Conservation (phyloP, 2,888 invertebrate species). For the Aporophyla nigra region DNA sequence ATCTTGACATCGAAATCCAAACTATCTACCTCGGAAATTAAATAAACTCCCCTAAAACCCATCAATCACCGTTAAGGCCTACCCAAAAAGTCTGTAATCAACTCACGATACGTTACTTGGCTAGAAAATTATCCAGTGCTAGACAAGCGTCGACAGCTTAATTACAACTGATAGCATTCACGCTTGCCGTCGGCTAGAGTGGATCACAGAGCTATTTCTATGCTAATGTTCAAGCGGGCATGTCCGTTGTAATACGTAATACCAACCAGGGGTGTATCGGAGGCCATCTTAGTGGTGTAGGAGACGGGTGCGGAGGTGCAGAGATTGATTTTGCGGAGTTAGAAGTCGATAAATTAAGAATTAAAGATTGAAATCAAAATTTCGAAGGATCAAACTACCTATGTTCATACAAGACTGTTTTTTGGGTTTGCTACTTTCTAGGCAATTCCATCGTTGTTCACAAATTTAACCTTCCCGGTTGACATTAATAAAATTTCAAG, state of each 20-base stretch:
- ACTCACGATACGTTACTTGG: slow-evolving; percentile 55
- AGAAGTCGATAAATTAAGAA: not conserved
- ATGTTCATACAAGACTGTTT: not conserved
- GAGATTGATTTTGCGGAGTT: too few relatives aligned
- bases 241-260: slow-evolving; percentile 61
- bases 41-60: slow-evolving; percentile 23
- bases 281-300: not conserved
- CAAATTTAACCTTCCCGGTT: not conserved
- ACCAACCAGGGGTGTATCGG: slow-evolving; percentile 4
- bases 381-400: accelerated
- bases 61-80: slow-evolving; percentile 55
- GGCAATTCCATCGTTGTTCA: not conserved
- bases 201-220: slow-evolving; percentile 67
- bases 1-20: slow-evolving; percentile 2
- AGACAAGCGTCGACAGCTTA: slow-evolving; percentile 71
- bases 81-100: slow-evolving; percentile 61
- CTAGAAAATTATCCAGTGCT: slow-evolving; percentile 63
- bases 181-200: slow-evolving; percentile 61
- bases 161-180: slow-evolving; percentile 73
- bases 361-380: too few relatives aligned
- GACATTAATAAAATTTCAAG: not conserved
- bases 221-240: slow-evolving; percentile 58
- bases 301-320: too few relatives aligned
- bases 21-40: slow-evolving; percentile 58
- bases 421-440: not conserved